These are phyloP conservation scores for Lepidurus arcticus DNA, from an alignment of 1,140 invertebrate species.

Conservation along the genomic window DNA sequence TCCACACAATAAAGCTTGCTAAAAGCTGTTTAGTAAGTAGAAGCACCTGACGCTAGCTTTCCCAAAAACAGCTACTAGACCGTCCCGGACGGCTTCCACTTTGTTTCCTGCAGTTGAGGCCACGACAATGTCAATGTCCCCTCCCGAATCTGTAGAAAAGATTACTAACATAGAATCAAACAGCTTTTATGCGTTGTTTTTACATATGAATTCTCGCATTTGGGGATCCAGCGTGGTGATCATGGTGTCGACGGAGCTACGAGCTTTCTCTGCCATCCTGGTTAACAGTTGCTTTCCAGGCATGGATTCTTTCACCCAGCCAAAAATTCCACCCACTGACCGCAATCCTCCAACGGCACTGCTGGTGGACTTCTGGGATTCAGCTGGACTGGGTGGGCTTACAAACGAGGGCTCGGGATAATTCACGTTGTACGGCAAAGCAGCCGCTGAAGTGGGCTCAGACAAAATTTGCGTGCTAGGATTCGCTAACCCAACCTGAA, in stretches of 20 bases:
- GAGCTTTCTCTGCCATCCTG: conserved; percentile 71
- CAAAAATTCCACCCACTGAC: conserved; percentile 46
- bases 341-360: neutral
- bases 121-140: conserved; percentile 67
- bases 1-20: conserved; percentile 40
- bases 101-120: conserved; percentile 72
- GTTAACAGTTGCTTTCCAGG: conserved; percentile 50
- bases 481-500: neutral
- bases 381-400: conserved; percentile 35
- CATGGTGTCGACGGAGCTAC: conserved; percentile 74
- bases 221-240: conserved; percentile 84
- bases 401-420: conserved; percentile 30
- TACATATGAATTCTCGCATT: conserved; percentile 82
- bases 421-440: neutral
- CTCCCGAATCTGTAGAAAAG: conserved; percentile 62
- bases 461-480: neutral
- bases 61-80: conserved; percentile 73
- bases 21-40: neutral
- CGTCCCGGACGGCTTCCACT: conserved; percentile 69
- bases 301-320: conserved; percentile 53
- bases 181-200: conserved; percentile 40
- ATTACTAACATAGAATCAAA: conserved; percentile 28
- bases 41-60: conserved; percentile 66
- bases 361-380: conserved; percentile 8
- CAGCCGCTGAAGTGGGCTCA: conserved; percentile 17